Conservation (phyloP, 2,888 invertebrate genomes). For the Eupeodes luniger region DNA sequence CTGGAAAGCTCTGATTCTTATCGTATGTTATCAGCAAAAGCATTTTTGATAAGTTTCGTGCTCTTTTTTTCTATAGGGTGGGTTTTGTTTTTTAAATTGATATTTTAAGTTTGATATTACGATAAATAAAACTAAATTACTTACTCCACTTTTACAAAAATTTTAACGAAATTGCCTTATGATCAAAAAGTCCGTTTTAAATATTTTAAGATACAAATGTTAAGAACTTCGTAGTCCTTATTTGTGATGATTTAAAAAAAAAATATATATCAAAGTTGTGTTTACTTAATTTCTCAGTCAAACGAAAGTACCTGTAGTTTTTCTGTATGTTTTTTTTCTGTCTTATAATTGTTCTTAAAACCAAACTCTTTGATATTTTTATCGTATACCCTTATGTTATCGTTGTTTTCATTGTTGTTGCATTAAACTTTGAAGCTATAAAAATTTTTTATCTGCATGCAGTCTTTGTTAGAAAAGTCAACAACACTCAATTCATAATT, state of each 20-base stretch:
- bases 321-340: slow-evolving; percentile 6
- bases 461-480: slow-evolving; percentile 36
- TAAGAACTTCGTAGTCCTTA: too few species aligned
- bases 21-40: slow-evolving; percentile 19
- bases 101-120: too few species aligned
- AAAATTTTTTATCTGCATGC: slow-evolving; percentile 1
- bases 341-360: neutral
- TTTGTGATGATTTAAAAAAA: neutral
- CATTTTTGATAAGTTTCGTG: neutral
- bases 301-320: neutral
- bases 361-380: slow-evolving; percentile 7
- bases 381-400: neutral
- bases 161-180: too few species aligned
- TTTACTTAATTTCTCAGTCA: too few species aligned
- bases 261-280: neutral
- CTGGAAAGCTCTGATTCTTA: slow-evolving; percentile 15
- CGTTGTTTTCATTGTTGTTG: neutral
- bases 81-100: neutral
- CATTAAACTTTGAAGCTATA: neutral
- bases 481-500: slow-evolving; percentile 29
- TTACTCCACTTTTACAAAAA: too few species aligned
- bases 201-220: too few species aligned
- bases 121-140: too few species aligned
- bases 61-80: neutral
- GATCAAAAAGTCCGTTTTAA: too few species aligned